These are phyloP conservation scores for Nomada flava DNA, from an alignment of 2,888 invertebrate species.

Conservation along the genomic window DNA sequence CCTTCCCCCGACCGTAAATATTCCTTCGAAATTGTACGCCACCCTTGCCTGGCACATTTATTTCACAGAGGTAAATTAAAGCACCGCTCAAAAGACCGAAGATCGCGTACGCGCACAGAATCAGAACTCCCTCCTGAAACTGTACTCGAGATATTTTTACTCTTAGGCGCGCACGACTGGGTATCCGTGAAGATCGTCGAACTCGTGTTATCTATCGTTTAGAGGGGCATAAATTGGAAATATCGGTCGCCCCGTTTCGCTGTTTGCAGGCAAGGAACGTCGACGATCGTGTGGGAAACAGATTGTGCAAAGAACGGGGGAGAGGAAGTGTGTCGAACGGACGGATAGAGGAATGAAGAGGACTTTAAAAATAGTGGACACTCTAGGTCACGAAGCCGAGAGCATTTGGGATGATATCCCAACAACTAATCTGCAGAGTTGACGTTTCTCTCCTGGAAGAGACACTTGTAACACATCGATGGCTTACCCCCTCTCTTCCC, in stretches of 20 bases:
- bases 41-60: background rate
- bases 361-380: conserved; percentile 66
- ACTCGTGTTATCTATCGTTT: conserved; percentile 16
- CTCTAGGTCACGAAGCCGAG: conserved; percentile 66
- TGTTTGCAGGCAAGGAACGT: background rate
- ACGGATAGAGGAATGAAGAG: conserved; percentile 22
- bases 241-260: background rate
- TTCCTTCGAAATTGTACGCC: background rate
- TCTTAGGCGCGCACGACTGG: conserved; percentile 49
- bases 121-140: conserved; percentile 45
- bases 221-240: conserved; percentile 26
- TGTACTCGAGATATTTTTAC: conserved; percentile 61
- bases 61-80: background rate
- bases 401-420: conserved; percentile 53
- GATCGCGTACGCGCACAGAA: background rate
- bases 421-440: conserved; percentile 62
- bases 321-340: background rate
- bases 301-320: background rate
- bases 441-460: conserved; percentile 53
- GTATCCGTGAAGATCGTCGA: conserved; percentile 53
- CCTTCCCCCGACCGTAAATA: background rate
- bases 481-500: conserved; percentile 10
- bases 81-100: background rate
- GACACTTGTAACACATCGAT: conserved; percentile 51
- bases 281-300: background rate